Evolutionary conservation across 2,888 invertebrate species (phyloP).

Genomic region (Biston betularia): DNA sequence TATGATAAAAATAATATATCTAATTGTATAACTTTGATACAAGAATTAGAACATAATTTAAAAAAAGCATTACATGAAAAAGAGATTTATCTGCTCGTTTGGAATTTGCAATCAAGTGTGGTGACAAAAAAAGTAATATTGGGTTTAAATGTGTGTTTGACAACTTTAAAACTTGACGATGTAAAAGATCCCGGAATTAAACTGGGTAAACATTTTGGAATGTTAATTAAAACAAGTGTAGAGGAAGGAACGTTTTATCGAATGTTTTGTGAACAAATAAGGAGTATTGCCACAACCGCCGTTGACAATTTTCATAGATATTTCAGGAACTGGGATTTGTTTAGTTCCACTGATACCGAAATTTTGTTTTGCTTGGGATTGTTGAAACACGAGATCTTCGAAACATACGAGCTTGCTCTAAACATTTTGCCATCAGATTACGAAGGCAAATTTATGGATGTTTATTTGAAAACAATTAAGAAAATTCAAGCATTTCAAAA

Average conservation of each 20-base stretch:
- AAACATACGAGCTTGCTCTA: conserved; percentile 27
- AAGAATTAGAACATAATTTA: conserved; percentile 26
- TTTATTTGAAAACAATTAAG: conserved; percentile 22
- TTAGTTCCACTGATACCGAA: not conserved
- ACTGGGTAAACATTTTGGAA: conserved; percentile 25
- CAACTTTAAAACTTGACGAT: conserved; percentile 4
- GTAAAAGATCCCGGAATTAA: conserved; percentile 8
- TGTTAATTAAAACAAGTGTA: conserved; percentile 24
- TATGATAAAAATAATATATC: conserved; percentile 8
- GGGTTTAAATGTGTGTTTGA: not conserved
- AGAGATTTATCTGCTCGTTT: conserved; percentile 26
- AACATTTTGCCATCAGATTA: conserved; percentile 29
- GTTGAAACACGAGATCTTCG: conserved; percentile 20
- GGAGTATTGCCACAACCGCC: not conserved
- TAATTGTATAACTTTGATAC: conserved; percentile 21
- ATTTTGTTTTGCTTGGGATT: conserved; percentile 23
- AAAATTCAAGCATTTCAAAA: conserved; percentile 22
- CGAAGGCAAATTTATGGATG: conserved; percentile 6
- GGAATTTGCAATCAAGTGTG: conserved; percentile 24
- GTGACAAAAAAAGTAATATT: conserved; percentile 25
- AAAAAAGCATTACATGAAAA: conserved; percentile 25
- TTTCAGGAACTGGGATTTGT: not conserved
- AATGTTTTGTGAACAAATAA: conserved; percentile 23
- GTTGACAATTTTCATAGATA: not conserved
- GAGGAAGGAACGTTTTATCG: conserved; percentile 24